phyloP scores from a whole-genome alignment of 23 tunicate species.

The Oikopleura vanhoeffeni region DNA sequence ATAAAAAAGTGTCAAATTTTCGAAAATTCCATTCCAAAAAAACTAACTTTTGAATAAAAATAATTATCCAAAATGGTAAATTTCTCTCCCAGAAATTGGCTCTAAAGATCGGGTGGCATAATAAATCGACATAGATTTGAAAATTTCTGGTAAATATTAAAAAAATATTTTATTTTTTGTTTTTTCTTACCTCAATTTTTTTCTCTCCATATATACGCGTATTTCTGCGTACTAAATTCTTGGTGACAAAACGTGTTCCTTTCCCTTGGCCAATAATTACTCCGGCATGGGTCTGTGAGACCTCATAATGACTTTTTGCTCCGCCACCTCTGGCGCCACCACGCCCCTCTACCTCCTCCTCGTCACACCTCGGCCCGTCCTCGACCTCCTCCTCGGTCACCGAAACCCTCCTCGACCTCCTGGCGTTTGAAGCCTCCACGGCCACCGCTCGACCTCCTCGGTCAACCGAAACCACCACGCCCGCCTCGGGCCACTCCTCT shows the following conservation, averaged over 20 bases:
- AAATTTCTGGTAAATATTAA: no score
- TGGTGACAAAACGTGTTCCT: constrained; percentile 71
- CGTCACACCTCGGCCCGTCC: constrained; percentile 24
- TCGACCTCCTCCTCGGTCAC: constrained; percentile 25
- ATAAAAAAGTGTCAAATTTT: no score
- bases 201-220: constrained; percentile 93
- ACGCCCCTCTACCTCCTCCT: constrained; percentile 23
- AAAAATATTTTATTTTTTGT: no score
- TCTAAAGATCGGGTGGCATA: no score
- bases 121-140: no score
- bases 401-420: constrained; percentile 24
- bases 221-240: constrained; percentile 68
- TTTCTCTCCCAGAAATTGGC: no score
- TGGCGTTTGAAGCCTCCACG: no score
- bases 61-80: no score
- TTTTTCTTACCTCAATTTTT: constrained; percentile 78
- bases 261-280: constrained; percentile 73
- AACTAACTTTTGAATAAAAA: no score
- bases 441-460: constrained; percentile 20
- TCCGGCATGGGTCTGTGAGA: constrained; percentile 70
- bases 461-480: constrained; percentile 25
- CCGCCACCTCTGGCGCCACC: constrained; percentile 79
- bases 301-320: constrained; percentile 34
- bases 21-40: no score
- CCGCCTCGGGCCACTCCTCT: constrained; percentile 22